Evolutionary conservation across 2,888 invertebrate genomes (phyloP).

Genomic region (Melinaea menophilus): DNA sequence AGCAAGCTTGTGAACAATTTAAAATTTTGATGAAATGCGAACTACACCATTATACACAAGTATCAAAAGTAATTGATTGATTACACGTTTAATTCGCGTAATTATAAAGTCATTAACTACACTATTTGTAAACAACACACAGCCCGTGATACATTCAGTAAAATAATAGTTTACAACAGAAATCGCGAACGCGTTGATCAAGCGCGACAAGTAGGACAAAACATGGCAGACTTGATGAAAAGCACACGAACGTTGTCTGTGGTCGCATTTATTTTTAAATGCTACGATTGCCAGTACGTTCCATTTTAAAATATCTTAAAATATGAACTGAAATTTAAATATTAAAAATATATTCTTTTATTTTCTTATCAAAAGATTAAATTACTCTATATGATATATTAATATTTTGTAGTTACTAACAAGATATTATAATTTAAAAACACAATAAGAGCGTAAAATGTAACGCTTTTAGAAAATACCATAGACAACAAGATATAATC

Average conservation of each 20-base stretch:
- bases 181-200: constrained; percentile 73
- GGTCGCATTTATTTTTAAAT: constrained; percentile 63
- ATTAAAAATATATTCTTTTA: no score
- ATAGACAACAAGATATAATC: constrained; percentile 40
- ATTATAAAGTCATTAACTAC: constrained; percentile 57
- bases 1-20: constrained; percentile 58
- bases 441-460: constrained; percentile 35
- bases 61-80: constrained; percentile 54
- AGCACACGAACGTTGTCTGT: constrained; percentile 70
- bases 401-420: no score
- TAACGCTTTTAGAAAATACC: constrained; percentile 34
- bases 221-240: constrained; percentile 75
- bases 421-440: not conserved
- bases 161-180: constrained; percentile 66
- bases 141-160: constrained; percentile 69
- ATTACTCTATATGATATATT: not conserved
- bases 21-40: constrained; percentile 66
- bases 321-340: not conserved
- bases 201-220: constrained; percentile 79
- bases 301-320: constrained; percentile 24
- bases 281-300: constrained; percentile 39
- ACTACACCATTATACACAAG: constrained; percentile 62
- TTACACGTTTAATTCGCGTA: constrained; percentile 50
- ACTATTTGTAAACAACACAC: constrained; percentile 75
- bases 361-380: no score